Evolutionary conservation across 1,140 invertebrate species (phyloP).

Genomic region (Trichoplusia ni): DNA sequence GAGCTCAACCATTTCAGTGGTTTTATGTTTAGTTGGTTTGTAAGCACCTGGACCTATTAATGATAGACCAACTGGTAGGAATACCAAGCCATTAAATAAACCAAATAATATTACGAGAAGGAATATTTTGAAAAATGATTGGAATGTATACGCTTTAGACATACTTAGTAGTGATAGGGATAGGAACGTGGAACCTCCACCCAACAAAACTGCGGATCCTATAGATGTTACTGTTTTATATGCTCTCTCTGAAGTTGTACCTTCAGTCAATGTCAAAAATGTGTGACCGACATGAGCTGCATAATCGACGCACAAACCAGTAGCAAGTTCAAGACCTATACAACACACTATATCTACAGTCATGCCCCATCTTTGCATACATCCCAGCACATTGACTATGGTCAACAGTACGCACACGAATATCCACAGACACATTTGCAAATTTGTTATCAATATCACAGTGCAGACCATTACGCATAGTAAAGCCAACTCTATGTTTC

Average conservation of each 20-base stretch:
- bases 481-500: slow-evolving; percentile 90
- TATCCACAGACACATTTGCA: slow-evolving; percentile 90
- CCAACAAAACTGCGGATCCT: slow-evolving; percentile 90
- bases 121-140: slow-evolving; percentile 92
- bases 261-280: slow-evolving; percentile 84
- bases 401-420: slow-evolving; percentile 90
- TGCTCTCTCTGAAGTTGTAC: slow-evolving; percentile 83
- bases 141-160: slow-evolving; percentile 90
- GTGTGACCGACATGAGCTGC: slow-evolving; percentile 94
- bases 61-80: slow-evolving; percentile 89
- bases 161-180: slow-evolving; percentile 88
- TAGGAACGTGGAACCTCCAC: slow-evolving; percentile 90
- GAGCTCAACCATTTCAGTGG: slow-evolving; percentile 58
- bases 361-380: slow-evolving; percentile 90
- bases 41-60: slow-evolving; percentile 85
- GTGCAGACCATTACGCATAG: slow-evolving; percentile 92
- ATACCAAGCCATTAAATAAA: slow-evolving; percentile 88
- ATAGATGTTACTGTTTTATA: slow-evolving; percentile 88
- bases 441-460: slow-evolving; percentile 89
- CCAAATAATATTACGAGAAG: slow-evolving; percentile 89
- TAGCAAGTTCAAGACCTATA: slow-evolving; percentile 91
- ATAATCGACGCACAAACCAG: slow-evolving; percentile 94
- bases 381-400: slow-evolving; percentile 90
- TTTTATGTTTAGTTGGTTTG: slow-evolving; percentile 41
- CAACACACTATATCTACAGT: slow-evolving; percentile 94